A percentile compares a stretch with the other conserved stretches of the same genome.
phyloP scores from a whole-genome alignment of 2,113 vertebrate species.

The Scolopax mira region DNA sequence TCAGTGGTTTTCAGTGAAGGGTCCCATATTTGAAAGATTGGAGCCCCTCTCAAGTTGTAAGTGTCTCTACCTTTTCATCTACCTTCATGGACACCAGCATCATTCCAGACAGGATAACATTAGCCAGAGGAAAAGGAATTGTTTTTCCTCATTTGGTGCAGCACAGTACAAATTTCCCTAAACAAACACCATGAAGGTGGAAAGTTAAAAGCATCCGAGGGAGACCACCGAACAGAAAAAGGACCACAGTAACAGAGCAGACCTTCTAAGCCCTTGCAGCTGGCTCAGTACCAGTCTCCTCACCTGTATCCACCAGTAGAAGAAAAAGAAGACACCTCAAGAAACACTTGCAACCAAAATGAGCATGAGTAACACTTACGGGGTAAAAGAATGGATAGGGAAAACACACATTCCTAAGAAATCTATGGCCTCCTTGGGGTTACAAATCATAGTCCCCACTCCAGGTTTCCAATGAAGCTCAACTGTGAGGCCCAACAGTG shows the following conservation, averaged over 20 bases:
- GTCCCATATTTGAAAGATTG: neutral
- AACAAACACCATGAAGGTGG: neutral
- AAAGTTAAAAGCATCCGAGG: neutral
- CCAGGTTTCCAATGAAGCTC: neutral
- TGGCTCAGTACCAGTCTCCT: neutral
- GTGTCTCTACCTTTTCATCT: neutral
- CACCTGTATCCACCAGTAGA: neutral
- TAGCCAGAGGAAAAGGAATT: neutral
- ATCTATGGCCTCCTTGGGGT: neutral
- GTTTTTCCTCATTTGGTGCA: neutral
- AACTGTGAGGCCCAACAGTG: neutral
- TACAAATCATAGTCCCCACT: neutral
- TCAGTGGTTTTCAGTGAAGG: neutral
- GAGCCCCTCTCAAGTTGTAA: neutral
- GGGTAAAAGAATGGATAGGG: rapidly evolving
- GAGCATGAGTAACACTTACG: neutral
- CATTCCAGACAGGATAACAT: neutral
- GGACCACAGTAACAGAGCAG: neutral
- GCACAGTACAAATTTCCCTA: neutral
- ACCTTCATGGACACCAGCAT: neutral
- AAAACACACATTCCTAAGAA: neutral
- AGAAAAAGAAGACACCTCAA: neutral
- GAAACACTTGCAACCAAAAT: neutral
- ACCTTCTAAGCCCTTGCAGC: neutral
- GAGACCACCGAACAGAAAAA: neutral